These are phyloP conservation scores for Papilio gigon DNA, from an alignment of 2,888 invertebrate species.

Conservation along the genomic window DNA sequence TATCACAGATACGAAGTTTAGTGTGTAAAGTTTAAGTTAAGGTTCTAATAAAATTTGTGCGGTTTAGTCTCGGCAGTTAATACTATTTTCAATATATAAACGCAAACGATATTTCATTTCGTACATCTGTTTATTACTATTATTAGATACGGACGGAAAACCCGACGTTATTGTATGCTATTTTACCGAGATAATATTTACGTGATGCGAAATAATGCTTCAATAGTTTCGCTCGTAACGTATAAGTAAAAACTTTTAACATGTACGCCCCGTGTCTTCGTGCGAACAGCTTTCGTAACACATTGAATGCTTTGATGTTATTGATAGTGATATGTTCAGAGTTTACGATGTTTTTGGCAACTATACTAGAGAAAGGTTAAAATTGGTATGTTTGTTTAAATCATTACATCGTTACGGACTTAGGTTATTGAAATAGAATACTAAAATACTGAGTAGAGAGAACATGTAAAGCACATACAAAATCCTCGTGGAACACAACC, in stretches of 20 bases:
- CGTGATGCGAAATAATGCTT: neutral
- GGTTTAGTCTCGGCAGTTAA: neutral
- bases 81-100: constrained; percentile 11
- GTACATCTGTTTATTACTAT: constrained; percentile 23
- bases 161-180: constrained; percentile 23
- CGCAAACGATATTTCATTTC: constrained; percentile 25
- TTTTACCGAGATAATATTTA: constrained; percentile 20
- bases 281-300: neutral
- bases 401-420: neutral
- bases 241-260: constrained; percentile 22
- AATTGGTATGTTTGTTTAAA: neutral
- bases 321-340: neutral
- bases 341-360: neutral
- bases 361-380: neutral
- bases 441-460: neutral
- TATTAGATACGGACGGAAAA: constrained; percentile 23
- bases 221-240: neutral
- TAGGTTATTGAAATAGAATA: neutral
- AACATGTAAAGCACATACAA: neutral
- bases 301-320: neutral
- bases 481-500: constrained; percentile 1
- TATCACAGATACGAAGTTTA: too few relatives aligned
- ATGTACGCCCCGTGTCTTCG: neutral
- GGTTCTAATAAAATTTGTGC: neutral
- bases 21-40: too few relatives aligned